Base-by-base conservation (phyloP, 1,140 invertebrate species). In the Danaus plexippus region DNA sequence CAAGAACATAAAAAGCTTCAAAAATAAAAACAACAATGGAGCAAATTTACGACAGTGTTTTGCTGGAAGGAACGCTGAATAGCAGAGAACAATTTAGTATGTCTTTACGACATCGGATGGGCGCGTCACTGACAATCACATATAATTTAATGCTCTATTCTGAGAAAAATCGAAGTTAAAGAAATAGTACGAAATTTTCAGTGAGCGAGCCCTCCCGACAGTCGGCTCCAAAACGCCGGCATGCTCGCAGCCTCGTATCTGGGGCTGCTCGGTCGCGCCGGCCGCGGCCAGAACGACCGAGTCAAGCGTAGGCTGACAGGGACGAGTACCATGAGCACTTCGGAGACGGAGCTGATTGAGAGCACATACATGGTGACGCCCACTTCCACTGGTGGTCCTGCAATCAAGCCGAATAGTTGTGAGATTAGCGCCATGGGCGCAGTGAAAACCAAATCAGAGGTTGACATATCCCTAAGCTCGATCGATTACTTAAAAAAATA, bases 351-450 rank as follows among this genome's bases (percentile, higher is more conserved):
- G 91, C 95, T 96, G 91, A 98, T 98, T 92, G 95, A 97, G 89
- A 97, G 94, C 89, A 98, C 95, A 91, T 96, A 96, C 94, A 97
- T 97, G 89, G 97, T 98, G 89, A 98, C 95, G 87, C 96, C 96
- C 81, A 98, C 96, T 89, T 96, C 94, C 89, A 97, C 95, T 80
- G 96, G 95, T 85, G 94, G 93, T 94, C 95, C 95, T 97, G 94
- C 71, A 95, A 83, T 80, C 77, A 95, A 90, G 83, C 76, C 79
- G 15, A 15, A 15, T 15, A 15, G 15, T 15, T 15, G 15, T 15
- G 15, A 15, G 15, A 15, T 15, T 15, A 15, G 15, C 15, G 15
- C 52, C 52, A 63, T 58, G 61, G 57, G 69, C 71, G 66, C 67
- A 59, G 73, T 80, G 75, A 80, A 83, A 84, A 77, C 80, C 80